These are phyloP conservation scores for Clepsis dumicolana DNA, from an alignment of 2,888 invertebrate species.

Conservation along the genomic window DNA sequence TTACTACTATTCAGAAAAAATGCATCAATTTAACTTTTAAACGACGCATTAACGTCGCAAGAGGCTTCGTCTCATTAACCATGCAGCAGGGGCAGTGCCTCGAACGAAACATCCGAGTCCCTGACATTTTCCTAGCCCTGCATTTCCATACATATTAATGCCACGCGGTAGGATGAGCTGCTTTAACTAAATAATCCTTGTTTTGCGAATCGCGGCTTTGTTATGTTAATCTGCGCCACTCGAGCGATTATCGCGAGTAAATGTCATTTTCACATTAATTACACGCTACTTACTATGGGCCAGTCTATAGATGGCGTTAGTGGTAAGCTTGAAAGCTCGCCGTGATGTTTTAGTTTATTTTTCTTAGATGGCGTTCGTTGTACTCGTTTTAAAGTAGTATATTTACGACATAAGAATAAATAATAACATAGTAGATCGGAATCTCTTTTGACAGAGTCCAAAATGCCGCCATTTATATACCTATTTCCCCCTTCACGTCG, in stretches of 20 bases:
- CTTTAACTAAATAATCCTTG: conserved; percentile 53
- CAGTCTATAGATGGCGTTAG: conserved; percentile 27
- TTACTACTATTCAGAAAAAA: background rate
- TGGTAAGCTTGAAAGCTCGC: background rate
- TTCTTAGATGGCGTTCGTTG: background rate
- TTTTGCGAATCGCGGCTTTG: conserved; percentile 52
- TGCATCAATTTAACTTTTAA: background rate
- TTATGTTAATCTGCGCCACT: conserved; percentile 53
- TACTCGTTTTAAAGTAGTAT: background rate
- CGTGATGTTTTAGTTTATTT: background rate
- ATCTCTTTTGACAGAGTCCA: no score
- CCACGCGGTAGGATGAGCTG: conserved; percentile 49
- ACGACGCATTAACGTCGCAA: conserved; percentile 11
- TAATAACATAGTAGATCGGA: no score
- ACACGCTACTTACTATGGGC: background rate
- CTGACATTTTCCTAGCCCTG: conserved; percentile 36
- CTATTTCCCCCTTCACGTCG: no score
- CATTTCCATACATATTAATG: conserved; percentile 63
- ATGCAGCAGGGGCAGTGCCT: conserved; percentile 8
- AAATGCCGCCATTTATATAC: no score
- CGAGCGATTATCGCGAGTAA: conserved; percentile 18
- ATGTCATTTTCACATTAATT: conserved; percentile 32
- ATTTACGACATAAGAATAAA: no score
- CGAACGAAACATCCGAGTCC: conserved; percentile 3
- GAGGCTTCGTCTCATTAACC: conserved; percentile 22